Conservation (phyloP, 2,797 vertebrate species). For the Dendrocincla tyrannina region DNA sequence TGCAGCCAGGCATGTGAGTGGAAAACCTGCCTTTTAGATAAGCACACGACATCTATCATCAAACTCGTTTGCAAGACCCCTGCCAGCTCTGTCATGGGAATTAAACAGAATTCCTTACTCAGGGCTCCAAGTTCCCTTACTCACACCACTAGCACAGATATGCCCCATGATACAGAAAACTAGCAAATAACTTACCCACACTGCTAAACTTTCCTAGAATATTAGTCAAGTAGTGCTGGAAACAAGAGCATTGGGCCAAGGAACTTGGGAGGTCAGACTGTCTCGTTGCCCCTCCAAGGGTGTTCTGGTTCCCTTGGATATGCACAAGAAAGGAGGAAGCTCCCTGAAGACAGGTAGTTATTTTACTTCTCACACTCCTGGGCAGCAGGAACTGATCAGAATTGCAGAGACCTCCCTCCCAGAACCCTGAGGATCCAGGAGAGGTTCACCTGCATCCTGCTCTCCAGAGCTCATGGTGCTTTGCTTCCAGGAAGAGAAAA, state of each 20-base stretch:
- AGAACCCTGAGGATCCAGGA: accelerated
- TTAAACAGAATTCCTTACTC: neutral
- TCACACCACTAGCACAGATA: neutral
- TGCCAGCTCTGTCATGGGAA: neutral
- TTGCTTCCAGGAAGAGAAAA: neutral
- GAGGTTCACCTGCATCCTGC: neutral
- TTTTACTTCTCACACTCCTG: neutral
- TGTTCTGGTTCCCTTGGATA: accelerated
- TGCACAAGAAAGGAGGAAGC: neutral
- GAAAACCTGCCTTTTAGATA: neutral
- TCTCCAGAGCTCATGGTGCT: neutral
- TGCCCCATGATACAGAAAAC: neutral
- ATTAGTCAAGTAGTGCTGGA: neutral
- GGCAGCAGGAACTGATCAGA: accelerated
- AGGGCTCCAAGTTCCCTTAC: neutral
- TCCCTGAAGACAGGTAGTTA: neutral
- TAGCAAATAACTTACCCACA: neutral
- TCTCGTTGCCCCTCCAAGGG: neutral
- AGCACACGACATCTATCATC: accelerated
- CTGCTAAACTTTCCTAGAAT: neutral
- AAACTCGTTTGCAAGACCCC: neutral
- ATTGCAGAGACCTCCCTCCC: neutral
- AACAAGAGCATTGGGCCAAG: neutral
- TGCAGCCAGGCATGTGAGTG: neutral
- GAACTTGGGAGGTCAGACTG: accelerated